Conservation (phyloP, 23 tunicate genomes). For the Ciona savignyi region DNA sequence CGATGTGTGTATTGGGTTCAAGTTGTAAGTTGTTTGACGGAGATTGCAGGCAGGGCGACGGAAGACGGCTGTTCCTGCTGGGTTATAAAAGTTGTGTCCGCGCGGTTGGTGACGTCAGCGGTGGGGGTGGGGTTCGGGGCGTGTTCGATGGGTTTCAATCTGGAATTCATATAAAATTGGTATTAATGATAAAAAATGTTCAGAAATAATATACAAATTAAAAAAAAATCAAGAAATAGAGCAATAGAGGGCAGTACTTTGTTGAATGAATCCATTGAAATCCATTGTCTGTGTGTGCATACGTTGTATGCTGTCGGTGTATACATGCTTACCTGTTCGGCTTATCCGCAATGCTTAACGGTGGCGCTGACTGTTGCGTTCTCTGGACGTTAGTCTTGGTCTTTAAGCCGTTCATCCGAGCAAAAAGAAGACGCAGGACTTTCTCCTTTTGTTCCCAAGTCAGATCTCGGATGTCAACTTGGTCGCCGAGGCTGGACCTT, state of each 20-base stretch:
- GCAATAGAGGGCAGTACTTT: background rate
- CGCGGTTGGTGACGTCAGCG: background rate
- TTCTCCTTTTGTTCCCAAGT: slow-evolving; percentile 99
- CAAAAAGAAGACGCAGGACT: slow-evolving; percentile 77
- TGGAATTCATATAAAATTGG: too few relatives aligned
- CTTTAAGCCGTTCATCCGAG: slow-evolving; percentile 89
- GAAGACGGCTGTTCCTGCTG: slow-evolving; percentile 5
- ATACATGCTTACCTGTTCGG: slow-evolving; percentile 1
- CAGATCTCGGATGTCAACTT: slow-evolving; percentile 73
- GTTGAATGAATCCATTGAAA: too few relatives aligned
- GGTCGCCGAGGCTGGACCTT: slow-evolving; percentile 56
- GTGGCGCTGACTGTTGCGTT: slow-evolving; percentile 10
- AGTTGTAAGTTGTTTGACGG: slow-evolving; percentile 4
- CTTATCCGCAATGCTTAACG: slow-evolving; percentile 20
- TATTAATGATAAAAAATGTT: too few relatives aligned
- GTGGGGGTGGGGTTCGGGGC: slow-evolving; percentile 2
- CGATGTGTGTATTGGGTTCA: too few relatives aligned
- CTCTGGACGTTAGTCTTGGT: slow-evolving; percentile 14
- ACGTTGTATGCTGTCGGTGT: background rate
- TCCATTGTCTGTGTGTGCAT: too few relatives aligned
- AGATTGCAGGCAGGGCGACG: slow-evolving; percentile 5
- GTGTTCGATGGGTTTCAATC: background rate
- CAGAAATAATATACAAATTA: too few relatives aligned
- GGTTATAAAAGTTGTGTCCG: slow-evolving; percentile 15
- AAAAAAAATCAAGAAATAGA: background rate